phyloP scores from a whole-genome alignment of 2,888 invertebrate genomes.

The Octodonta nipae region DNA sequence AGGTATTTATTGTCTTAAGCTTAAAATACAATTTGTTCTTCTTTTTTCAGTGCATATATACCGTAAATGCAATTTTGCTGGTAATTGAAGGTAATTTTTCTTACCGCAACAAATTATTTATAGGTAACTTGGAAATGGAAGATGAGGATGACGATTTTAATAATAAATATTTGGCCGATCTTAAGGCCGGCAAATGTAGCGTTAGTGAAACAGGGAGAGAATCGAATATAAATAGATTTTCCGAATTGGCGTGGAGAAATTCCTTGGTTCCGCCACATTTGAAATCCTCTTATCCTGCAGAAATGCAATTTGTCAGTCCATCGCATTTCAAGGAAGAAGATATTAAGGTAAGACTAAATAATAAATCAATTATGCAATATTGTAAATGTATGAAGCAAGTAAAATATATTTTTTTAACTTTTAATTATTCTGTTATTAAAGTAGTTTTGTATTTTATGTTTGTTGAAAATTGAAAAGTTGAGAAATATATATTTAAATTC shows the following conservation, averaged over 20 bases:
- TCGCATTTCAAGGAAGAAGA: slow-evolving; percentile 48
- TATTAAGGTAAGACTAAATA: slow-evolving; percentile 42
- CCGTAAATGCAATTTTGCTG: no score
- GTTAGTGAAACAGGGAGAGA: slow-evolving; percentile 21
- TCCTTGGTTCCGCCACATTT: slow-evolving; percentile 73
- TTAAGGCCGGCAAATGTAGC: slow-evolving; percentile 45
- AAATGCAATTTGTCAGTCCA: slow-evolving; percentile 53
- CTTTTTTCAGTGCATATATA: no score
- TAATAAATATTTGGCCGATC: slow-evolving; percentile 59
- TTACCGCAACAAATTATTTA: no score
- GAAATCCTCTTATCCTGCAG: slow-evolving; percentile 72
- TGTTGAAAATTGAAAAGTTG: no score
- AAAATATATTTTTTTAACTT: background rate
- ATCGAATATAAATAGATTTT: slow-evolving; percentile 38
- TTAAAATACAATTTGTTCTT: no score
- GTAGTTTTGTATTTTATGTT: no score
- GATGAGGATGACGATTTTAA: slow-evolving; percentile 82
- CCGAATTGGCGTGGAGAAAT: slow-evolving; percentile 66
- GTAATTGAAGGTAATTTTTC: no score
- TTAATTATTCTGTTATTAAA: background rate
- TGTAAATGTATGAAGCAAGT: background rate
- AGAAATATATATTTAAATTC: no score
- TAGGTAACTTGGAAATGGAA: slow-evolving; percentile 42
- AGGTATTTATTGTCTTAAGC: no score
- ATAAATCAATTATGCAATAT: background rate